These are phyloP conservation scores for Amphimallon solstitiale DNA, from an alignment of 2,888 invertebrate genomes.

Conservation along the genomic window DNA sequence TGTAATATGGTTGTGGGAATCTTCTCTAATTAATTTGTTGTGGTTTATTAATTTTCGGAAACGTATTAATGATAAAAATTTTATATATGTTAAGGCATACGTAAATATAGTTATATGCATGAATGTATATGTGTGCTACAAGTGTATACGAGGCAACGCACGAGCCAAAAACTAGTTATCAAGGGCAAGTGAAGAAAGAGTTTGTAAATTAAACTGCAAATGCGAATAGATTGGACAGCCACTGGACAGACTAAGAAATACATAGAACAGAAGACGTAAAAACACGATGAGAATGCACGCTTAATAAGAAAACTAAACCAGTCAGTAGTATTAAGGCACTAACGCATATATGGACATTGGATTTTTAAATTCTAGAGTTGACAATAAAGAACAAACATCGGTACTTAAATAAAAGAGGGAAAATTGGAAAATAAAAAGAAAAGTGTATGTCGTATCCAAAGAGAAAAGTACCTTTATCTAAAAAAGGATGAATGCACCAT, in stretches of 20 bases:
- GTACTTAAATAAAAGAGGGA: slow-evolving; percentile 11
- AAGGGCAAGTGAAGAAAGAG: slow-evolving; percentile 28
- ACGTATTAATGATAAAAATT: too few species aligned
- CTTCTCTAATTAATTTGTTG: too few species aligned
- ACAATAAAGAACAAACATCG: slow-evolving; percentile 20
- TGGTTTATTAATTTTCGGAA: too few species aligned
- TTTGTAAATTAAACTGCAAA: slow-evolving; percentile 30
- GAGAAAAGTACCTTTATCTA: too few species aligned
- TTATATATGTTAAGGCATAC: too few species aligned
- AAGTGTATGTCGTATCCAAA: too few species aligned
- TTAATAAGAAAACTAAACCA: slow-evolving; percentile 33
- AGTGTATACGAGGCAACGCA: slow-evolving; percentile 1
- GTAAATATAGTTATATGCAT: too few species aligned
- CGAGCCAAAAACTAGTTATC: slow-evolving; percentile 29
- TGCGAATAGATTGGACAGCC: slow-evolving; percentile 30
- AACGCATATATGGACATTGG: slow-evolving; percentile 27
- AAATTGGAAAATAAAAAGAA: slow-evolving; percentile 12
- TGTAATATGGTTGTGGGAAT: too few species aligned
- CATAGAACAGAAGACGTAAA: slow-evolving; percentile 29
- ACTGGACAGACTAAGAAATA: slow-evolving; percentile 22
- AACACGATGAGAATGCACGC: slow-evolving; percentile 23
- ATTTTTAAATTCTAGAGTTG: slow-evolving; percentile 14
- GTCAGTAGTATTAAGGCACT: slow-evolving; percentile 17
- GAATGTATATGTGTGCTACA: not conserved
- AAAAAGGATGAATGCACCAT: too few species aligned